phyloP scores from a whole-genome alignment of 2,113 vertebrate genomes.

The Phasianus colchicus region DNA sequence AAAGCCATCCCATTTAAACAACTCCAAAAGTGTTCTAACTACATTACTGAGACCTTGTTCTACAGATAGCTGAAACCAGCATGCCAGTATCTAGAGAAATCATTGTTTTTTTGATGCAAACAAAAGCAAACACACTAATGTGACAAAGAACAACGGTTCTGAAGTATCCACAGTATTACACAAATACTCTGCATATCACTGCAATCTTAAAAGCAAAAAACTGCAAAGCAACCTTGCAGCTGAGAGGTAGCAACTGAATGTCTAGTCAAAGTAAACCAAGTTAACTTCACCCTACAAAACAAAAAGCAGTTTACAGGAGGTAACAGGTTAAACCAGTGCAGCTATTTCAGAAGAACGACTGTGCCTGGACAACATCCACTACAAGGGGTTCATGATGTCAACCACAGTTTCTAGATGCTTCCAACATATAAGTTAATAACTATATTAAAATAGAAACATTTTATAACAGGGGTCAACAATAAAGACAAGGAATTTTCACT shows the following conservation, averaged over 20 bases:
- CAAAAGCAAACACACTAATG: neutral
- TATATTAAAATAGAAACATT: neutral
- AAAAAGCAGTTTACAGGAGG: neutral
- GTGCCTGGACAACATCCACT: neutral
- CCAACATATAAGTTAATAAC: neutral
- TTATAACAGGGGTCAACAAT: neutral
- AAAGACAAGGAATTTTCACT: neutral
- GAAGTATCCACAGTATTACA: neutral
- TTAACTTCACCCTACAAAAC: neutral
- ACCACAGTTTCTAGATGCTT: neutral
- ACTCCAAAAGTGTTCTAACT: neutral
- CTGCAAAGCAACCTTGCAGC: neutral
- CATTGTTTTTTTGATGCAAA: neutral
- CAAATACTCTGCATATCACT: neutral
- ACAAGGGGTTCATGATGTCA: neutral
- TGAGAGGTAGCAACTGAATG: neutral
- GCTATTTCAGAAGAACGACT: neutral
- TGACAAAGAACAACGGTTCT: accelerated
- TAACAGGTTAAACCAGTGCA: neutral
- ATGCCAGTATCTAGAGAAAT: neutral
- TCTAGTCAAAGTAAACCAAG: neutral
- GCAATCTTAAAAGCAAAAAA: neutral
- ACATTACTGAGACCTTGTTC: neutral
- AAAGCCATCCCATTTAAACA: neutral
- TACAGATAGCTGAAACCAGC: neutral